Conservation (phyloP, 1,140 invertebrate genomes). For the Trypoxylus dichotomus region DNA sequence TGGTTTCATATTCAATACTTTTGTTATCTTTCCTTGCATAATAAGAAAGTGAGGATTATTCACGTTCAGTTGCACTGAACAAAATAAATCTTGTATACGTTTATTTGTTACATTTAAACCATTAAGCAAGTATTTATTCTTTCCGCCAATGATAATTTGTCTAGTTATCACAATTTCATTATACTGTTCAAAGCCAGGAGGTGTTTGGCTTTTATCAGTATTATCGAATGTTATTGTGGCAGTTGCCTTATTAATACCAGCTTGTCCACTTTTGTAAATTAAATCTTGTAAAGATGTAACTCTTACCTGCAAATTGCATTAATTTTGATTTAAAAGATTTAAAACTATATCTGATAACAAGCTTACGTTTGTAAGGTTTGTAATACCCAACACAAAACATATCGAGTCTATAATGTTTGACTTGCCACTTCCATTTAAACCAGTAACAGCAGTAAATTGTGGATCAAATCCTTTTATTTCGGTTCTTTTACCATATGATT, state of each 20-base stretch:
- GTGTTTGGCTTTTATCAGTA: slow-evolving; percentile 76
- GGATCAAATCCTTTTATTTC: slow-evolving; percentile 94
- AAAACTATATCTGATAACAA: slow-evolving; percentile 34
- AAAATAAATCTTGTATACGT: slow-evolving; percentile 91
- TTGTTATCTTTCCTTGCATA: slow-evolving; percentile 99
- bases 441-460: slow-evolving; percentile 98
- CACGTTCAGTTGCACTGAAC: slow-evolving; percentile 95
- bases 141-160: slow-evolving; percentile 80
- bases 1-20: slow-evolving; percentile 99
- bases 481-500: slow-evolving; percentile 93
- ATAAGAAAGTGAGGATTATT: slow-evolving; percentile 99
- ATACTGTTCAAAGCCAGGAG: slow-evolving; percentile 90
- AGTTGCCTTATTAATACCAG: slow-evolving; percentile 92
- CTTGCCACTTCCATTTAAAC: slow-evolving; percentile 98
- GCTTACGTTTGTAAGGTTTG: slow-evolving; percentile 87
- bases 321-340: slow-evolving; percentile 25
- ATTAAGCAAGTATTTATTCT: slow-evolving; percentile 95
- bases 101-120: slow-evolving; percentile 88
- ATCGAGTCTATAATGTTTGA: slow-evolving; percentile 98
- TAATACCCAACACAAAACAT: slow-evolving; percentile 96
- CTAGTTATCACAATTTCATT: slow-evolving; percentile 93
- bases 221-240: slow-evolving; percentile 98
- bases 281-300: slow-evolving; percentile 89
- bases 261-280: slow-evolving; percentile 97
- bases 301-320: slow-evolving; percentile 69